Percentiles rank a stretch among this genome's conserved stretches.
phyloP scores from a whole-genome alignment of 1,140 invertebrate species.

The Pseudomyrmex gracilis region DNA sequence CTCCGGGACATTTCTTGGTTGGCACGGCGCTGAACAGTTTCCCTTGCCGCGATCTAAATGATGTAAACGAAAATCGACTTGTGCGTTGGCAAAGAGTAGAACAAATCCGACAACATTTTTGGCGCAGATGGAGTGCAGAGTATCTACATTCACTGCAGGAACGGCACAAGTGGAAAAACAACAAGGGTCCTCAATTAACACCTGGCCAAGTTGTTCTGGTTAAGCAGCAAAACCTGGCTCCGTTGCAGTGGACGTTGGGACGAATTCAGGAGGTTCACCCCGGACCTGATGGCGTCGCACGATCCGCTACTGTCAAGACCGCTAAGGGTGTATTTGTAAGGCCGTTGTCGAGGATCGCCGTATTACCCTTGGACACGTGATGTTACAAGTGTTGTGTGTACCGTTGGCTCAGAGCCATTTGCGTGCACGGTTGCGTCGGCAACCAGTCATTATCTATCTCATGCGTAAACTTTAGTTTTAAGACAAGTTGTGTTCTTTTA shows the following conservation, averaged over 20 bases:
- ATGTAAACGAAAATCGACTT: slow-evolving; percentile 20
- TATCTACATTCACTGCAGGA: slow-evolving; percentile 75
- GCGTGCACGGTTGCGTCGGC: no score
- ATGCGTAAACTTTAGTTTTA: no score
- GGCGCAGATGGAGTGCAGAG: slow-evolving; percentile 77
- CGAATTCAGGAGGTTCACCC: background rate
- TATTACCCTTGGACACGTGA: background rate
- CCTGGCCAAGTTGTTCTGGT: background rate
- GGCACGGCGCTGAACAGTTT: slow-evolving; percentile 66
- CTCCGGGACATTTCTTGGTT: slow-evolving; percentile 74
- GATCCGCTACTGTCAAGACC: no score
- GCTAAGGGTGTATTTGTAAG: background rate
- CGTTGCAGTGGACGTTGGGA: slow-evolving; percentile 4
- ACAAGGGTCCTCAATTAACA: background rate
- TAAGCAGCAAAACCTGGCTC: background rate
- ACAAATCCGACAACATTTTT: slow-evolving; percentile 76
- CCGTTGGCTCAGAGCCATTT: no score
- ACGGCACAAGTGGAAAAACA: slow-evolving; percentile 68
- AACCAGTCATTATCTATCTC: no score
- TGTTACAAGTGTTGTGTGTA: background rate
- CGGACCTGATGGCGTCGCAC: no score
- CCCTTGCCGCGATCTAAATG: background rate
- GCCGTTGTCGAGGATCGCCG: background rate
- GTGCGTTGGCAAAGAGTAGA: slow-evolving; percentile 65
- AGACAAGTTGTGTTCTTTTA: no score